Conservation (phyloP, 2,797 vertebrate species). For the Macrochelys suwanniensis region DNA sequence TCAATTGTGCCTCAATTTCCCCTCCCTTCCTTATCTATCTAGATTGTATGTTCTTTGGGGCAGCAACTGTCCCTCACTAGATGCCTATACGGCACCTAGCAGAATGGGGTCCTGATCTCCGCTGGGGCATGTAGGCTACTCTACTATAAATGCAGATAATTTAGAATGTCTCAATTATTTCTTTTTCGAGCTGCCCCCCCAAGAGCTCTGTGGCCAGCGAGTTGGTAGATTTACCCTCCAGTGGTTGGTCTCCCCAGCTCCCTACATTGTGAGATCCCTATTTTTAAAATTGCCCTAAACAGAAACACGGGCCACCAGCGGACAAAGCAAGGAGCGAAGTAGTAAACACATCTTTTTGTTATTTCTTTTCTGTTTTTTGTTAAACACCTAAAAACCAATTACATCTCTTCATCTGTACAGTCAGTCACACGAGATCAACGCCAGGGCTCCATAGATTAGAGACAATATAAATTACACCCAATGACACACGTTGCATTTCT, state of each 20-base stretch:
- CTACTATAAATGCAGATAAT: not conserved
- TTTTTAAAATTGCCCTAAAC: slow-evolving; percentile 78
- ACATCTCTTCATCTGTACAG: slow-evolving; percentile 86
- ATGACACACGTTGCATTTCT: slow-evolving; percentile 83
- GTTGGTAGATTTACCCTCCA: not conserved
- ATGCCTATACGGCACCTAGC: not conserved
- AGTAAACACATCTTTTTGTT: slow-evolving; percentile 78
- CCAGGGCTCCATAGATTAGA: slow-evolving; percentile 85
- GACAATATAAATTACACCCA: slow-evolving; percentile 88
- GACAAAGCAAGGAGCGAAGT: slow-evolving; percentile 83
- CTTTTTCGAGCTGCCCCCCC: not conserved
- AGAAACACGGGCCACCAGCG: slow-evolving; percentile 81
- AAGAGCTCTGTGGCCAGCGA: slow-evolving; percentile 49
- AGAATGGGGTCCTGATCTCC: not conserved
- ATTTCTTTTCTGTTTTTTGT: slow-evolving; percentile 78
- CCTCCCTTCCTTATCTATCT: not conserved
- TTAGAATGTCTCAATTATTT: not conserved
- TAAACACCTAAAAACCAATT: slow-evolving; percentile 82
- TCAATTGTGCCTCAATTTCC: not conserved
- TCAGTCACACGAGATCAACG: slow-evolving; percentile 85
- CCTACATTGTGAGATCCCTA: slow-evolving; percentile 73
- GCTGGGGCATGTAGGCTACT: not conserved
- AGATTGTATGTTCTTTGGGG: not conserved
- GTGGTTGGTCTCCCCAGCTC: slow-evolving; percentile 2
- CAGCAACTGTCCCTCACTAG: not conserved